Conservation (phyloP, 2,888 invertebrate genomes). For the Volucella inflata region DNA sequence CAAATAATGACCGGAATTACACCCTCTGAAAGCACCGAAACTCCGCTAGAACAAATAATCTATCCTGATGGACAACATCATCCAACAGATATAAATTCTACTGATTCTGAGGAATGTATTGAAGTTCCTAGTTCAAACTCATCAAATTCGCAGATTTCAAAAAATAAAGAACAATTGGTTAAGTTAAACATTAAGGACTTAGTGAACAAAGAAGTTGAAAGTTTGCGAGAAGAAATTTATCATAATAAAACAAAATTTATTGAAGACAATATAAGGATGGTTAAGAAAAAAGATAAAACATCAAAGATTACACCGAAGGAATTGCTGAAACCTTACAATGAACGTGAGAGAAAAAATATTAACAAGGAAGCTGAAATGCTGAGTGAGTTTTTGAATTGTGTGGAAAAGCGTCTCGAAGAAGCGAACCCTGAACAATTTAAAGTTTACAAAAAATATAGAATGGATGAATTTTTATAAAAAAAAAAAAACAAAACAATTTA, state of each 20-base stretch:
- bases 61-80: constrained; percentile 53
- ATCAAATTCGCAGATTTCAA: constrained; percentile 25
- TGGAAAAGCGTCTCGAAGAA: constrained; percentile 78
- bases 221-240: constrained; percentile 73
- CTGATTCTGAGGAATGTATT: constrained; percentile 57
- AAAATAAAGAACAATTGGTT: constrained; percentile 46
- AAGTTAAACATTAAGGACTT: constrained; percentile 68
- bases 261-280: constrained; percentile 49
- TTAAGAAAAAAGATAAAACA: constrained; percentile 46
- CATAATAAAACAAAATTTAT: constrained; percentile 67
- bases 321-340: constrained; percentile 61
- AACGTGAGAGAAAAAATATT: constrained; percentile 77
- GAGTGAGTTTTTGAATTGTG: constrained; percentile 77
- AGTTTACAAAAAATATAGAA: constrained; percentile 56
- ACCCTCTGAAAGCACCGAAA: constrained; percentile 71
- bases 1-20: constrained; percentile 69
- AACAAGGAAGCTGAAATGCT: constrained; percentile 77
- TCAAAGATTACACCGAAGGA: constrained; percentile 34
- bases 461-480: constrained; percentile 48
- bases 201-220: constrained; percentile 76
- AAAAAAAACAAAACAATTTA: too few relatives aligned
- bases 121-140: constrained; percentile 17
- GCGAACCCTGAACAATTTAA: constrained; percentile 78
- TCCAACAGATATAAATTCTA: constrained; percentile 11
- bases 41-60: constrained; percentile 49